Percentiles rank a stretch among this genome's conserved stretches.
These are phyloP conservation scores for Teleogryllus occipitalis DNA, from an alignment of 1,140 invertebrate species.

Conservation along the genomic window DNA sequence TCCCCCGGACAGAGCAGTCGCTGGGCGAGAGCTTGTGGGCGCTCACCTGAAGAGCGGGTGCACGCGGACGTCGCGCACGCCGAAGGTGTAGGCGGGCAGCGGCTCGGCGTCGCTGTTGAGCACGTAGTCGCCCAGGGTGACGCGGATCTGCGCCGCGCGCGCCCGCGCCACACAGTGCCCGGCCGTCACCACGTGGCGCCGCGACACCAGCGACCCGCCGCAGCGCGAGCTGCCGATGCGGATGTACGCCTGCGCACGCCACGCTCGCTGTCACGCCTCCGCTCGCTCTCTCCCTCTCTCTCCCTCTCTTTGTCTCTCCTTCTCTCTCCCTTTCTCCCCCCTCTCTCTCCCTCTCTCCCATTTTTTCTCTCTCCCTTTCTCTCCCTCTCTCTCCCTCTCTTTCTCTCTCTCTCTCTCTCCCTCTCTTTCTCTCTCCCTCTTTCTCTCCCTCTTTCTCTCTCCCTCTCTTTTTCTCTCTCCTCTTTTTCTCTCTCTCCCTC, in stretches of 20 bases:
- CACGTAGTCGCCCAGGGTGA: constrained; percentile 87
- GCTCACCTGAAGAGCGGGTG: constrained; percentile 94
- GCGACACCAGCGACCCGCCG: constrained; percentile 86
- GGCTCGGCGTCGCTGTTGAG: constrained; percentile 88
- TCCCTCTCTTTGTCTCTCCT: no score
- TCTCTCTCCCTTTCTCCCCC: no score
- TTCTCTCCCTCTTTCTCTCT: no score
- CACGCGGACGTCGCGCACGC: constrained; percentile 77
- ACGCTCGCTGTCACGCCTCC: neutral
- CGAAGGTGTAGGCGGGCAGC: constrained; percentile 81
- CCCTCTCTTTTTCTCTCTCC: no score
- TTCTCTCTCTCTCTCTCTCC: no score
- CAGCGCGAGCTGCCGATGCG: constrained; percentile 83
- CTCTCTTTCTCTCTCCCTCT: no score
- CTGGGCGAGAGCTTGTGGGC: constrained; percentile 70
- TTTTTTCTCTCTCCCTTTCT: no score
- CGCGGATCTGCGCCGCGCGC: constrained; percentile 78
- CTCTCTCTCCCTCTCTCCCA: no score
- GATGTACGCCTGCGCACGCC: constrained; percentile 66
- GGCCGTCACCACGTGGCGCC: constrained; percentile 88
- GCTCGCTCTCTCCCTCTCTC: neutral
- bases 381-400: no score
- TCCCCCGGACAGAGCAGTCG: constrained; percentile 81
- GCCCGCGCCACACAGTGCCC: constrained; percentile 92
- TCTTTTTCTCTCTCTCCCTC: no score